A percentile compares a stretch with the other conserved stretches of the same genome.
Evolutionary conservation across 2,888 invertebrate species (phyloP).

Genomic region (Arctia plantaginis): DNA sequence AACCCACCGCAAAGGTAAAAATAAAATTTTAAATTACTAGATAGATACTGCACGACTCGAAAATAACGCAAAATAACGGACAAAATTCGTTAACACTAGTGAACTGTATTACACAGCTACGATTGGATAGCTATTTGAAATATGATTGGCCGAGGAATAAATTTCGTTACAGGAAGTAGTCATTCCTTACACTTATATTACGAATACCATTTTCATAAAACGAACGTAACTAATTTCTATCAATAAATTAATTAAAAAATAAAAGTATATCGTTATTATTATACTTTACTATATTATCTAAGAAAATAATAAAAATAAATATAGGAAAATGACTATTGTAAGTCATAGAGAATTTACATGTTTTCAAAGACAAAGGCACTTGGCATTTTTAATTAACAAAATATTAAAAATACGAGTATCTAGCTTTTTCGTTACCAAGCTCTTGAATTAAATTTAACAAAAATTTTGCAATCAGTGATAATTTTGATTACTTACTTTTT

Average conservation of each 20-base stretch:
- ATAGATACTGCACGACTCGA: conserved; percentile 15
- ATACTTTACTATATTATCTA: too few species aligned
- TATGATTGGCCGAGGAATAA: conserved; percentile 29
- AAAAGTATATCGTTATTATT: neutral
- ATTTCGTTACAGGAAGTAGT: neutral
- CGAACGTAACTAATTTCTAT: neutral
- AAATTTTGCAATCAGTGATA: too few species aligned
- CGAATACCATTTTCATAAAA: neutral
- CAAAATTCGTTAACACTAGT: conserved; percentile 10
- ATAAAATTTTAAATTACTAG: neutral
- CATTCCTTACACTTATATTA: neutral
- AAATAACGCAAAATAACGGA: conserved; percentile 44
- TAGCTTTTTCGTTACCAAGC: neutral
- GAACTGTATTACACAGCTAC: conserved; percentile 20
- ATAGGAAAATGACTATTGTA: neutral
- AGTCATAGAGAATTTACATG: neutral
- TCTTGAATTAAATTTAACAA: neutral
- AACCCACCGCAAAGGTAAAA: neutral
- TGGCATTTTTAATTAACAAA: neutral
- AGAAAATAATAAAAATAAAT: neutral
- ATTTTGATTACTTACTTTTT: too few species aligned
- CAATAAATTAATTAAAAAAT: neutral
- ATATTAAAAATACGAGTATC: neutral
- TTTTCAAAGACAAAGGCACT: neutral
- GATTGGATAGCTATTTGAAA: conserved; percentile 28